Conservation (phyloP, 2,888 invertebrate genomes). For the Drosophila paramelanica region DNA sequence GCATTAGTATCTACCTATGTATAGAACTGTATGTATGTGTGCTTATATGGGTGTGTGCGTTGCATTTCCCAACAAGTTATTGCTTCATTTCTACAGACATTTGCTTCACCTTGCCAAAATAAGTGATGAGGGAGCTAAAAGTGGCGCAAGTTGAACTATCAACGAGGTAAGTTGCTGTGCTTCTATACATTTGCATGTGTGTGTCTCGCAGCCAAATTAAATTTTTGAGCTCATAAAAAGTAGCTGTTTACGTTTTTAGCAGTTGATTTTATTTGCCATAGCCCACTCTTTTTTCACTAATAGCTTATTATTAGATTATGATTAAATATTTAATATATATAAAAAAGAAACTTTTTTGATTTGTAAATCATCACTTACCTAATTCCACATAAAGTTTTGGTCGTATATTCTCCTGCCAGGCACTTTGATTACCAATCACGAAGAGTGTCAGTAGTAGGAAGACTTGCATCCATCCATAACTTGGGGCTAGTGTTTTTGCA, state of each 20-base stretch:
- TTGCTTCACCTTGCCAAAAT: constrained; percentile 36
- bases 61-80: constrained; percentile 67
- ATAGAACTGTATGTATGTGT: constrained; percentile 14
- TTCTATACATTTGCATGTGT: neutral
- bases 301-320: constrained; percentile 62
- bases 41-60: constrained; percentile 5
- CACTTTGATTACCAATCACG: constrained; percentile 86
- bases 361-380: constrained; percentile 88
- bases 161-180: constrained; percentile 26
- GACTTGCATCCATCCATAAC: constrained; percentile 78
- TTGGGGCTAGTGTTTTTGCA: constrained; percentile 57
- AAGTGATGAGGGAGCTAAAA: neutral
- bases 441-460: constrained; percentile 84
- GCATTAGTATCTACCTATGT: constrained; percentile 51
- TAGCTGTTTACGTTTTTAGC: constrained; percentile 61
- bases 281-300: constrained; percentile 22
- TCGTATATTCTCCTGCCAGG: constrained; percentile 96
- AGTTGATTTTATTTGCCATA: constrained; percentile 44
- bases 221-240: constrained; percentile 55
- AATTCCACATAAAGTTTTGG: constrained; percentile 96
- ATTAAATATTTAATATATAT: no score
- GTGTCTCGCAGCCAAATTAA: constrained; percentile 61
- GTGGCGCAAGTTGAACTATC: constrained; percentile 44
- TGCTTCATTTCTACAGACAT: constrained; percentile 73
- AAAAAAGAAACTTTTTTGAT: no score